Percentiles rank a stretch among this genome's conserved stretches.
Evolutionary conservation across 2,797 vertebrate genomes (phyloP).

Genomic region (Sebastiscus albofasciatus): DNA sequence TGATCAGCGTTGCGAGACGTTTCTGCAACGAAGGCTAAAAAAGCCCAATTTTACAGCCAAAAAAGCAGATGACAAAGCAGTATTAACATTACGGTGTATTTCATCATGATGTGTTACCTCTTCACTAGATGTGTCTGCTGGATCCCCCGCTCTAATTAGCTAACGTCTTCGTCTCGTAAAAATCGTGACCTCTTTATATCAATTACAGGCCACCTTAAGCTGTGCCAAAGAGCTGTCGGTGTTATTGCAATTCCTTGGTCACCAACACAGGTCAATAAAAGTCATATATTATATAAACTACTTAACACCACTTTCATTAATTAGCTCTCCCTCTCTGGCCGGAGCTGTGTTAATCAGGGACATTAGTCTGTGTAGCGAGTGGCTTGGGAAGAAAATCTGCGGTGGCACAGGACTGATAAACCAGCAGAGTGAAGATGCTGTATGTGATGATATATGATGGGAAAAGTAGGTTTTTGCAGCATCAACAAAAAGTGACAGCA

Average conservation of each 20-base stretch:
- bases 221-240: slow-evolving; percentile 54
- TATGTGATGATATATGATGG: slow-evolving; percentile 27
- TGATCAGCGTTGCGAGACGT: not conserved
- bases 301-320: slow-evolving; percentile 68
- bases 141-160: slow-evolving; percentile 64
- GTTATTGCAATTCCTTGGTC: slow-evolving; percentile 48
- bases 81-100: slow-evolving; percentile 46
- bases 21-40: slow-evolving; percentile 33
- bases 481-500: slow-evolving; percentile 21
- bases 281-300: slow-evolving; percentile 59
- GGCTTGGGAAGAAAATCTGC: slow-evolving; percentile 17
- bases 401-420: not conserved
- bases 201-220: slow-evolving; percentile 28
- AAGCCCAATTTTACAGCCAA: slow-evolving; percentile 8
- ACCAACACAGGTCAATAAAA: slow-evolving; percentile 65
- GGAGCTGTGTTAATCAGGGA: slow-evolving; percentile 46
- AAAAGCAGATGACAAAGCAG: slow-evolving; percentile 63
- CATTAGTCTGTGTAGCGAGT: slow-evolving; percentile 28
- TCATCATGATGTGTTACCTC: slow-evolving; percentile 42
- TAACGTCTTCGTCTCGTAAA: slow-evolving; percentile 58
- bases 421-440: not conserved
- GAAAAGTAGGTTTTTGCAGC: slow-evolving; percentile 30
- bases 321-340: slow-evolving; percentile 37
- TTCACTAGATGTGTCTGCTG: slow-evolving; percentile 38
- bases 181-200: slow-evolving; percentile 55